Evolutionary conservation across 2,113 vertebrate species (phyloP).

Genomic region (Aptenodytes patagonicus): DNA sequence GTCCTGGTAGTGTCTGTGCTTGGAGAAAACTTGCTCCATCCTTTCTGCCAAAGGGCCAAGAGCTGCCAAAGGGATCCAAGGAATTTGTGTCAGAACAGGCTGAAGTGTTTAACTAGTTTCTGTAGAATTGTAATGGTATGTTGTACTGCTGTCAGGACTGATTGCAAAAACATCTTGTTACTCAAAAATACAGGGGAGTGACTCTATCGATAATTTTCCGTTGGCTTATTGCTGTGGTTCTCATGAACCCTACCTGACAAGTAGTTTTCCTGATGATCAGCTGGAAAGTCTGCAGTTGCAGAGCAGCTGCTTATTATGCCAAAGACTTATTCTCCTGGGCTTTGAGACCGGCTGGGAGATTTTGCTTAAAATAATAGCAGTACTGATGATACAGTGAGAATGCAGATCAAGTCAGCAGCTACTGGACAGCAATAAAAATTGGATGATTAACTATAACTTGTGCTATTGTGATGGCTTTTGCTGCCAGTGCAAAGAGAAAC

Average conservation of each 20-base stretch:
- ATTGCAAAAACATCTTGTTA: background rate
- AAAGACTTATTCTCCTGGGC: background rate
- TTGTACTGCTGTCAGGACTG: fast-evolving
- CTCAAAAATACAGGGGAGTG: background rate
- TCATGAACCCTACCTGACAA: background rate
- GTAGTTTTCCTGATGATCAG: background rate
- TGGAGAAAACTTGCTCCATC: background rate
- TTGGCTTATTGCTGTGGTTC: background rate
- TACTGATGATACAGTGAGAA: background rate
- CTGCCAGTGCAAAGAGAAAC: background rate
- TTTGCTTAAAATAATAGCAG: background rate
- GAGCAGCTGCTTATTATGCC: background rate
- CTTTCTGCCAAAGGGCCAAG: background rate
- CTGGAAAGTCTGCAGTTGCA: background rate
- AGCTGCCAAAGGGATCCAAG: background rate
- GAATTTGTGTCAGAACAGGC: background rate
- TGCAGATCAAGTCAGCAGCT: background rate
- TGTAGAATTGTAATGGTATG: background rate
- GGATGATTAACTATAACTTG: background rate
- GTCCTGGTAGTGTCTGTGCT: background rate
- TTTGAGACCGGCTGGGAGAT: background rate
- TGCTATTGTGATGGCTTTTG: background rate
- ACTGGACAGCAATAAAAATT: background rate
- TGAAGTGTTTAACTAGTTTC: background rate
- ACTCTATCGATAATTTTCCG: background rate